These are phyloP conservation scores for Urocynchramus pylzowi DNA, from an alignment of 2,113 vertebrate species.

Conservation along the genomic window DNA sequence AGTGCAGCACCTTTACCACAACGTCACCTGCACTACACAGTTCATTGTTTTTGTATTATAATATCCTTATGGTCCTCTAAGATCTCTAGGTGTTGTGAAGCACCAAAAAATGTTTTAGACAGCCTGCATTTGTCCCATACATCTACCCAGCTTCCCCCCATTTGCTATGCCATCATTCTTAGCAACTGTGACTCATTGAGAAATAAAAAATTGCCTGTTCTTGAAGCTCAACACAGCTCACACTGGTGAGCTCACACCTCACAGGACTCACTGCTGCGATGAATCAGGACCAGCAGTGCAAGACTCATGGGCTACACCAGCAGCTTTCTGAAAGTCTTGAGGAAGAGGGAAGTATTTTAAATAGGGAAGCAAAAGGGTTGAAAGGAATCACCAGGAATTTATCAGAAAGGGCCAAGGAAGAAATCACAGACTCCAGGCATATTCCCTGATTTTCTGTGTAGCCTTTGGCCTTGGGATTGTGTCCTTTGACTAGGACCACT, in stretches of 20 bases:
- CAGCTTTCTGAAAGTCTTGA: background rate
- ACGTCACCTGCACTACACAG: rapidly evolving
- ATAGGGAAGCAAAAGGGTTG: background rate
- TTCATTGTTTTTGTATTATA: background rate
- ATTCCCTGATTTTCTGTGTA: background rate
- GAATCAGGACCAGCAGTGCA: background rate
- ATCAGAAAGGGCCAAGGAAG: background rate
- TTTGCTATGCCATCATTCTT: background rate
- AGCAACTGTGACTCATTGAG: background rate
- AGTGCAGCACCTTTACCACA: background rate
- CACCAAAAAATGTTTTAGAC: background rate
- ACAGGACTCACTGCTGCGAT: background rate
- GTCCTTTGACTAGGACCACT: background rate
- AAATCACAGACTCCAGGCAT: background rate
- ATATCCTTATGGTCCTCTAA: background rate
- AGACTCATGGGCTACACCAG: background rate
- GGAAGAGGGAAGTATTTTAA: background rate
- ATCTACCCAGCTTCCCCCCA: rapidly evolving
- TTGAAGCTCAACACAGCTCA: background rate
- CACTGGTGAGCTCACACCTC: background rate
- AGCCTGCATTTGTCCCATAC: background rate
- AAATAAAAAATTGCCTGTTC: background rate
- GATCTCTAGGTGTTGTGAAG: background rate
- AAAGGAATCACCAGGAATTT: background rate
- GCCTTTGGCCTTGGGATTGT: background rate